Evolutionary conservation across 2,113 vertebrate genomes (phyloP), one percentile per base, ranked within the genome.

Genomic region (Sorex fumeus): DNA sequence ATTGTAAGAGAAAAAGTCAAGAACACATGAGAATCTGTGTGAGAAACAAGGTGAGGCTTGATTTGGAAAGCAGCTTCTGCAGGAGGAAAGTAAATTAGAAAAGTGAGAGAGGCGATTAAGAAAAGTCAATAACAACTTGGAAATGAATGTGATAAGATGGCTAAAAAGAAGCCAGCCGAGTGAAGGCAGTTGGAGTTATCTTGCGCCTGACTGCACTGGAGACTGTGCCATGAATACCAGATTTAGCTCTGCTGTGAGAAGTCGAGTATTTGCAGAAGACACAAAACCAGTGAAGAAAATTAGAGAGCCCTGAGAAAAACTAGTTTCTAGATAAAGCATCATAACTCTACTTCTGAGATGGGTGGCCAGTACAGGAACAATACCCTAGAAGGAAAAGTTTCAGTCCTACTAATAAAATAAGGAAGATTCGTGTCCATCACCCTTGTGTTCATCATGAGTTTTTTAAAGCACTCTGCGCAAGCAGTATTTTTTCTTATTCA

Each of bases 321-420:
- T 88, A 93, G 94, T 96, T 94, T 96, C 85, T 94, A 91, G 95
- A 90, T 94, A 69, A 96, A 93, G 85, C 27, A 87, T 78, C 86
- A 32, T 1, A 72, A 76, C 83, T 28, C 50, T 95, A 95, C 91
- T 93, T 89, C 83, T 78, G 80, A 91, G 79, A 85, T 67, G 25
- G 36, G 1, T 19, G 28, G 90, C 45, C 81, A 77, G 50, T 83
- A 86, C 90, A 95, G 40, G 77, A 94, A 30, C 23, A 87, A 45
- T 78, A 47, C 25, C 78, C n/a, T 66, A 34, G 60, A 90, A 93
- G 88, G 80, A 91, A 81, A 78, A 84, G 87, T 57, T 91, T 87
- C 67, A 86, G 13, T 43, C 66, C 28, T 60, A 79, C 72, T 86
- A 84, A 81, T 86, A 93, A 91, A 92, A 84, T 27, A 53, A 74